These are phyloP conservation scores for Enteromius anoplus DNA, from an alignment of 2,797 vertebrate genomes.

Conservation along the genomic window DNA sequence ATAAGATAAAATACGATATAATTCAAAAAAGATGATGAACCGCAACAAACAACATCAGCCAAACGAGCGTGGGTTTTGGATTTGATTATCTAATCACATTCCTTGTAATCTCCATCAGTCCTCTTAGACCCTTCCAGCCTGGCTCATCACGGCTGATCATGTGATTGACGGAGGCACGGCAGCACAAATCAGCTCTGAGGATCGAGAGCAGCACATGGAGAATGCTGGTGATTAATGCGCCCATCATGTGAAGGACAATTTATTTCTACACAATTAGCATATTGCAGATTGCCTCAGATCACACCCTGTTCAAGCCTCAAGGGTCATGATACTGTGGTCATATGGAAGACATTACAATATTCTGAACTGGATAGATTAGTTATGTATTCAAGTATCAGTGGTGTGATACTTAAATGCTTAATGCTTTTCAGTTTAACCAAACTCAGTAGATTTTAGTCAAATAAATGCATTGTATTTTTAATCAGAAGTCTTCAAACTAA, in stretches of 20 bases:
- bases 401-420: too few relatives aligned
- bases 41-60: slow-evolving; percentile 72
- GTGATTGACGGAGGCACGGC: slow-evolving; percentile 71
- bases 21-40: slow-evolving; percentile 77
- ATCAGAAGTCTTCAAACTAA: too few relatives aligned
- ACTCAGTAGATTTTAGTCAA: too few relatives aligned
- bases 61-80: slow-evolving; percentile 70
- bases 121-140: slow-evolving; percentile 69
- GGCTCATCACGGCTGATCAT: slow-evolving; percentile 73
- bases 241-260: slow-evolving; percentile 69
- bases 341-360: slow-evolving; percentile 3
- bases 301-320: slow-evolving; percentile 62
- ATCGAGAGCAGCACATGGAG: slow-evolving; percentile 70
- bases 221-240: slow-evolving; percentile 74
- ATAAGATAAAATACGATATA: slow-evolving; percentile 69
- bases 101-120: slow-evolving; percentile 78
- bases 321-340: slow-evolving; percentile 4
- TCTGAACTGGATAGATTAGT: background rate
- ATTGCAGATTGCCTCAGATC: slow-evolving; percentile 57
- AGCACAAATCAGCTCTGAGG: slow-evolving; percentile 76
- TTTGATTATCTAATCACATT: slow-evolving; percentile 85
- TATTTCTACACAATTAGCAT: slow-evolving; percentile 71
- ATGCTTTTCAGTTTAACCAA: too few relatives aligned
- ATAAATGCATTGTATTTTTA: too few relatives aligned
- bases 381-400: too few relatives aligned